Base-by-base conservation (phyloP, 2,113 vertebrate species). In the Heterotis niloticus region DNA sequence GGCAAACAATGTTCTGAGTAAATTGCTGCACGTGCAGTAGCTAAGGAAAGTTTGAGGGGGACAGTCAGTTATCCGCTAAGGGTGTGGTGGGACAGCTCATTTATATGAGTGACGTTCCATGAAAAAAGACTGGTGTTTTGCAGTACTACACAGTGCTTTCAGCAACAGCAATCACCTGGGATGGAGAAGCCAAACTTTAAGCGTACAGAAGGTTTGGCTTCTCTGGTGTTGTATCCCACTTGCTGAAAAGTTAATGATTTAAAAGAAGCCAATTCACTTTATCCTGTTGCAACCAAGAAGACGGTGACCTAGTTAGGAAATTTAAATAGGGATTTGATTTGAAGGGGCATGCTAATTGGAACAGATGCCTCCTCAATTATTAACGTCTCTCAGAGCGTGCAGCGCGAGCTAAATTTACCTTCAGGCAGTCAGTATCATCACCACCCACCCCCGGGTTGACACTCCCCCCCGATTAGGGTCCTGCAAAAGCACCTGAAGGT, bases 321-420 rank as follows among this genome's bases (percentile, higher is more conserved):
- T 92, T 92, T 91, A 91, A 93, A 93, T 89, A 90, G 89, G 88
- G 91, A 93, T 92, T 93, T 90, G 88, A 93, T 91, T 92, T 92
- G 90, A 89, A 93, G 89, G 90, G 88, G 87, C 89, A 90, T 87
- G 91, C 93, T 93, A 93, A 93, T 93, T 93, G 91, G 91, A 92
- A 92, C 92, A 93, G 92, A 93, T 92, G 89, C 91, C 91, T 91
- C 90, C 88, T 93, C 91, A 93, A 93, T 93, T 93, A 93, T 93
- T 93, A 92, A 93, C 88, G 88, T 89, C 88, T 89, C 86, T 87
- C 90, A 85, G 88, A 91, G 90, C 88, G 85, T 88, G 89, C 85
- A 86, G 87, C 88, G 86, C 80, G 87, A 89, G 89, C 90, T 91
- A 91, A 91, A 91, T 91, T 89, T 90, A 92, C 85, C 87, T 88